These are phyloP conservation scores for Endotricha flammealis DNA, from an alignment of 2,888 invertebrate genomes.

Conservation along the genomic window DNA sequence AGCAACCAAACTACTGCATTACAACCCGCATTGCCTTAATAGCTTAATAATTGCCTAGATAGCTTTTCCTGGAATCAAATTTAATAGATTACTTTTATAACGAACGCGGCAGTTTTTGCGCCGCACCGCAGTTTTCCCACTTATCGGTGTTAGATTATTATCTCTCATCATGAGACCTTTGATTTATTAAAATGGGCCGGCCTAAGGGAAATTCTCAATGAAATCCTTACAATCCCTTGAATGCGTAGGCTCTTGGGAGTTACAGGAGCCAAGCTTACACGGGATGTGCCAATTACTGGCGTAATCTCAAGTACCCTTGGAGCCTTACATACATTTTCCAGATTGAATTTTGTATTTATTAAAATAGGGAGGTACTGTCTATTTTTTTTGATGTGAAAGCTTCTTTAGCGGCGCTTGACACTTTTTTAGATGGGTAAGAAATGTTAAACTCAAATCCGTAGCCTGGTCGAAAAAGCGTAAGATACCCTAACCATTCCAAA, in stretches of 20 bases:
- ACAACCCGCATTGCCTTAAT: too few species aligned
- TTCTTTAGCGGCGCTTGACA: background rate
- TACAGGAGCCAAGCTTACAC: conserved; percentile 18
- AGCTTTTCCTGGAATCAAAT: too few species aligned
- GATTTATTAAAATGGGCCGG: conserved; percentile 7
- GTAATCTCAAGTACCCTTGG: conserved; percentile 8
- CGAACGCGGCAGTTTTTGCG: too few species aligned
- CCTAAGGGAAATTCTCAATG: conserved; percentile 6
- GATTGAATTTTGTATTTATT: conserved; percentile 11
- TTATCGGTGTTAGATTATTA: too few species aligned
- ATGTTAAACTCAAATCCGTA: too few species aligned
- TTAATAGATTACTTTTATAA: too few species aligned
- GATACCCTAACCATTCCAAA: too few species aligned
- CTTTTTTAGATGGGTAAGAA: too few species aligned
- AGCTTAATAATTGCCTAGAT: too few species aligned
- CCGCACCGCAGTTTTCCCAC: too few species aligned
- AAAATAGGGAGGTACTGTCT: background rate
- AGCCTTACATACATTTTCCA: conserved; percentile 10
- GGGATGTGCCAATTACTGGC: conserved; percentile 26
- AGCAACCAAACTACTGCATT: too few species aligned
- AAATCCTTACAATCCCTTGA: conserved; percentile 3
- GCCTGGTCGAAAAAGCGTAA: too few species aligned
- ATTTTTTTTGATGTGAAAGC: background rate
- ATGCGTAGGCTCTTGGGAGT: conserved; percentile 18
- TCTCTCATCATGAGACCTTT: background rate